Evolutionary conservation across 2,797 vertebrate species (phyloP).

Genomic region (Kryptolebias ocellatus): DNA sequence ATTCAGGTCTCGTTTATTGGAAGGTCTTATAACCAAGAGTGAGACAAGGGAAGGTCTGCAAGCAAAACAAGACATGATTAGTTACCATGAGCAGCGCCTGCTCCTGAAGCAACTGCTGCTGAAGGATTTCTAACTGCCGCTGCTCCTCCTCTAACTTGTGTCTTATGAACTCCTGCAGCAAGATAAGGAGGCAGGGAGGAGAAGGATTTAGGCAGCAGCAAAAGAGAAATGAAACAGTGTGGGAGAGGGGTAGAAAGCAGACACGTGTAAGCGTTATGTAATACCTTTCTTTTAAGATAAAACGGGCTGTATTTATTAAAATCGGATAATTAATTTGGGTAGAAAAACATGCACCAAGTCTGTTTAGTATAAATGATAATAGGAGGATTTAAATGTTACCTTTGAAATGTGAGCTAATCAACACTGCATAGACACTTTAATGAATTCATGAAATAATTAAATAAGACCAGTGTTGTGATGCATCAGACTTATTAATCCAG

Average conservation of each 20-base stretch:
- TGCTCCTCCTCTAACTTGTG: slow-evolving; percentile 96
- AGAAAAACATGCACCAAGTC: not conserved
- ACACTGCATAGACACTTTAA: not conserved
- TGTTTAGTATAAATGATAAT: not conserved
- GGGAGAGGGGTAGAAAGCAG: slow-evolving; percentile 13
- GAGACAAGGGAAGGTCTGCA: slow-evolving; percentile 16
- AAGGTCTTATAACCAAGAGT: not conserved
- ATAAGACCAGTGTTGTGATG: slow-evolving; percentile 3
- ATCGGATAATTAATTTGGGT: slow-evolving; percentile 3
- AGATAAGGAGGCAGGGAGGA: slow-evolving; percentile 51
- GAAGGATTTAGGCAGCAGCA: slow-evolving; percentile 13
- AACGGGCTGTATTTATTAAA: slow-evolving; percentile 15
- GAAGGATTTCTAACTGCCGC: slow-evolving; percentile 94
- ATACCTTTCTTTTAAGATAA: slow-evolving; percentile 29
- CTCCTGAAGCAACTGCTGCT: slow-evolving; percentile 96
- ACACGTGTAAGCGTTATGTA: slow-evolving; percentile 40
- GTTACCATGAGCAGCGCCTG: slow-evolving; percentile 95
- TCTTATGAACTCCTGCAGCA: slow-evolving; percentile 92
- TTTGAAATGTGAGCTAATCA: slow-evolving; percentile 3
- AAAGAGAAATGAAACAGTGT: slow-evolving; percentile 38
- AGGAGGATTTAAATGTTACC: not conserved
- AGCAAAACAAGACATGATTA: slow-evolving; percentile 36
- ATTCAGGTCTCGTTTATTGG: slow-evolving; percentile 8
- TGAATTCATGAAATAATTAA: too few relatives aligned
- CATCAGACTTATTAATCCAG: slow-evolving; percentile 14